These are phyloP conservation scores for Caranx melampygus DNA, from an alignment of 2,113 vertebrate genomes.

Conservation along the genomic window DNA sequence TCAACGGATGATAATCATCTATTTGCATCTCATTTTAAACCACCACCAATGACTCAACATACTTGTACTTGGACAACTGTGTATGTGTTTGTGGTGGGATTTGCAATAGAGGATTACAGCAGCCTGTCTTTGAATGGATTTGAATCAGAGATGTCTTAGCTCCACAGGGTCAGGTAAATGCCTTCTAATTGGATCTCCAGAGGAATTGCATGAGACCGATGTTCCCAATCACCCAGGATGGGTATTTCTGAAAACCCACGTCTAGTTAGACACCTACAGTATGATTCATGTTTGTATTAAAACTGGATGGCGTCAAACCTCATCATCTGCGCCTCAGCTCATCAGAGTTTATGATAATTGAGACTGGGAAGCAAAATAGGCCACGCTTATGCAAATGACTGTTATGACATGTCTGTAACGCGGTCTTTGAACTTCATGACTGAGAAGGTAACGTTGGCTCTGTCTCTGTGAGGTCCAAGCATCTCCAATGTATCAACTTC, in stretches of 20 bases:
- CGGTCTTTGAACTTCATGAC: background rate
- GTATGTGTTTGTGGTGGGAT: conserved; percentile 50
- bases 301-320: conserved; percentile 17
- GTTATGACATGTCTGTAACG: background rate
- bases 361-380: background rate
- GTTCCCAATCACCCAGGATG: conserved; percentile 15
- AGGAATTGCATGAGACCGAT: conserved; percentile 30
- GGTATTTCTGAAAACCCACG: conserved; percentile 44
- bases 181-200: conserved; percentile 72
- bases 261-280: conserved; percentile 18
- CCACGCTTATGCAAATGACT: conserved; percentile 1
- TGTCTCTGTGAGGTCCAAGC: background rate
- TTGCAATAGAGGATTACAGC: conserved; percentile 56
- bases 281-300: conserved; percentile 25
- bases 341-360: conserved; percentile 15
- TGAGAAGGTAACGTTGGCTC: background rate
- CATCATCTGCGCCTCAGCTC: conserved; percentile 37
- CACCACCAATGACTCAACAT: conserved; percentile 4
- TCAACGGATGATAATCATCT: background rate
- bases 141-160: conserved; percentile 48
- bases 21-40: background rate
- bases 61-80: conserved; percentile 9
- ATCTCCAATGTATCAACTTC: background rate
- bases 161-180: conserved; percentile 57
- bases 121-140: conserved; percentile 71